phyloP scores from a whole-genome alignment of 1,140 invertebrate genomes.

The Sesamia nonagrioides region DNA sequence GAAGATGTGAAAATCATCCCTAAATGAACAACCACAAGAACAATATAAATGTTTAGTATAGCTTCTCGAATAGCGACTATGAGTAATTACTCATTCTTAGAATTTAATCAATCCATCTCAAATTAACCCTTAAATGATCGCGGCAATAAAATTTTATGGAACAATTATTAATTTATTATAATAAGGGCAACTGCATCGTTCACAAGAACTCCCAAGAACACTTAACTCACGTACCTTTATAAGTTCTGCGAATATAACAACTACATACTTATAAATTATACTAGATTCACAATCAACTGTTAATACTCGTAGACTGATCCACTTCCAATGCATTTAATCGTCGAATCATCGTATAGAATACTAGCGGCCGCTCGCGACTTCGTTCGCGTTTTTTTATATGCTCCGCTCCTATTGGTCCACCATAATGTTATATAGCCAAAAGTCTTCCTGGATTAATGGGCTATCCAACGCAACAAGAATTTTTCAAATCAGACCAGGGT shows the following conservation, averaged over 20 bases:
- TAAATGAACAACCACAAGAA: not conserved
- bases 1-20: not conserved
- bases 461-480: too few species aligned
- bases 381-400: too few species aligned
- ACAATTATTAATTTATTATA: not conserved
- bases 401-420: too few species aligned
- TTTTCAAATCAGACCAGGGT: too few species aligned
- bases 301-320: not conserved
- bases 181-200: not conserved
- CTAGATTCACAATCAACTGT: not conserved
- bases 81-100: not conserved
- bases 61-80: not conserved
- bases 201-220: not conserved
- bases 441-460: too few species aligned
- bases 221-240: slow-evolving; percentile 1
- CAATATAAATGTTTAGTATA: not conserved
- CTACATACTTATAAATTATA: slow-evolving; percentile 3
- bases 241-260: slow-evolving; percentile 8
- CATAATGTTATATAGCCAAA: too few species aligned
- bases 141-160: slow-evolving; percentile 9
- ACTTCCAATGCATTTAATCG: too few species aligned
- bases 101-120: not conserved
- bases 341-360: too few species aligned
- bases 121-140: not conserved
- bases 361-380: too few species aligned